Evolutionary conservation across 2,113 vertebrate genomes (phyloP).

Genomic region (Ivindomyrus marchei): DNA sequence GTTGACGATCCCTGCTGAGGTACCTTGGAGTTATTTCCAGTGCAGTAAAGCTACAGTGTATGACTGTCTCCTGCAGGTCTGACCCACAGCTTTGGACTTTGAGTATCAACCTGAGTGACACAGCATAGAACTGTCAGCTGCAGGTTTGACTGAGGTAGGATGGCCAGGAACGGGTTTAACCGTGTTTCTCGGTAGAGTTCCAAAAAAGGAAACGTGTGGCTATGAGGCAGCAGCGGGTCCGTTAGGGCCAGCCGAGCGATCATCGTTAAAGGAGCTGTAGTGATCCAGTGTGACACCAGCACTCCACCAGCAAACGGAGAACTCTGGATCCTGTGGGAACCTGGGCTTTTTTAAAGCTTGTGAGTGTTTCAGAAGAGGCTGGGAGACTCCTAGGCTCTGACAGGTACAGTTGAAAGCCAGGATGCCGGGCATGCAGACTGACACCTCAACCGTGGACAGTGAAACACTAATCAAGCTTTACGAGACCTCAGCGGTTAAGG

Average conservation of each 20-base stretch:
- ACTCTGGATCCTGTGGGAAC: background rate
- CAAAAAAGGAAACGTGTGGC: background rate
- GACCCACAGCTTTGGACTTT: background rate
- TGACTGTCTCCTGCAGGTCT: background rate
- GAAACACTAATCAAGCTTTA: background rate
- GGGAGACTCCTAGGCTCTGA: background rate
- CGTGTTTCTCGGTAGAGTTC: background rate
- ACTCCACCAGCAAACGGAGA: background rate
- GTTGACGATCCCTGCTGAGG: background rate
- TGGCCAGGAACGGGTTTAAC: background rate
- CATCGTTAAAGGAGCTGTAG: background rate
- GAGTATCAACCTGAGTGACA: background rate
- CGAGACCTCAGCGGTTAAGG: background rate
- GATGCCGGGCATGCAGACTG: background rate
- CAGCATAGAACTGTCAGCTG: background rate
- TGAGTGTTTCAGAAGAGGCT: background rate
- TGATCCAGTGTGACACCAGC: background rate
- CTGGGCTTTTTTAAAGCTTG: background rate
- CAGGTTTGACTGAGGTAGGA: background rate
- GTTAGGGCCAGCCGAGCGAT: background rate
- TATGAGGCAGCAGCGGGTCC: background rate
- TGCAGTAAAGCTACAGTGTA: background rate
- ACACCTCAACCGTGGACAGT: background rate
- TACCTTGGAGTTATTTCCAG: background rate
- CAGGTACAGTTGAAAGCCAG: background rate